Base-by-base conservation (phyloP, 2,888 invertebrate species). In the Xestia rhomboidea region DNA sequence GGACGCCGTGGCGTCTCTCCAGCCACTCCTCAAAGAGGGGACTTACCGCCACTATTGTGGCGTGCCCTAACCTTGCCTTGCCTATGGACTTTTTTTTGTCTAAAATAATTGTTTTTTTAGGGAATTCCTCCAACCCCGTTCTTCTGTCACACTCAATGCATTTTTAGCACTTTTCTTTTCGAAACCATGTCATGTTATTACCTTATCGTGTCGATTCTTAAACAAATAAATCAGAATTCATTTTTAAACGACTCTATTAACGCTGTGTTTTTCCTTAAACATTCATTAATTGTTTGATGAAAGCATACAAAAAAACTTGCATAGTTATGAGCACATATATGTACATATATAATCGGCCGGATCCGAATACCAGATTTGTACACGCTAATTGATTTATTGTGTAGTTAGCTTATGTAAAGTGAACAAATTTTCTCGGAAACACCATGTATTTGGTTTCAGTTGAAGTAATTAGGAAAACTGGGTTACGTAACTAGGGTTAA, bases 261-360 rank as follows among this genome's bases (percentile, higher is more conserved):
- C 77, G 60, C 67, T 69, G 68, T 49, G 27, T 75, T 62, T 82
- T 84, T 72, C 51, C 49, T 44, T 66, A 77, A 71, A 72, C 72
- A 80, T 78, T 78, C 63, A 87, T 71, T 87, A 80, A 82, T 82
- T 74, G 73, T 68, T 82, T 77, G 76, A 77, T 84, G 84, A 83
- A 84, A 87, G 68, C 76, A 75, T n/a, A 67, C 24, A 70, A 79
- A 78, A 78, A 76, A 68, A 78, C 49, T 15, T 34, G 30, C 74
- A 51, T 62, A 34, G 30, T 76, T 84, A 73, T 82, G 77, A 73
- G 68, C 76, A 74, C 76, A 74, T 70, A 62, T 13, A 68, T 71
- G 49, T 71, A 78, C 77, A 82, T 83, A 64, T 66, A 74, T 85
- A 81, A 87, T 77, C 38, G 27, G 57, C 80, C 54, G 66, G 79